phyloP scores from a whole-genome alignment of 37 sponge, comb jelly and placozoan genomes.

The Chondrilla cf. caribensis region DNA sequence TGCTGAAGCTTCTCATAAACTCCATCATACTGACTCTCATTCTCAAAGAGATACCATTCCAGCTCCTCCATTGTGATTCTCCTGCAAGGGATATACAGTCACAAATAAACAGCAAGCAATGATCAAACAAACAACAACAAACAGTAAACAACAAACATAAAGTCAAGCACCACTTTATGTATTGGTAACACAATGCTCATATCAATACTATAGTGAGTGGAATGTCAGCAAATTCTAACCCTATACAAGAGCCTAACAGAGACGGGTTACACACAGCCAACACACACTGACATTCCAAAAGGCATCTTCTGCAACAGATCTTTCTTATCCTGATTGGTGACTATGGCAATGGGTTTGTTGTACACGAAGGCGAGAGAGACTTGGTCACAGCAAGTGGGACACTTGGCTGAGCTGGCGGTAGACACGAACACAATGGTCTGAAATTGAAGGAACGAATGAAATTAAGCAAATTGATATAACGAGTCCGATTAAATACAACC shows the following conservation, averaged over 20 bases:
- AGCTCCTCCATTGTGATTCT: conserved; percentile 62
- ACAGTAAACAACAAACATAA: neutral
- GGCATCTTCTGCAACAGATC: conserved; percentile 36
- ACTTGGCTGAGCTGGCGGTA: conserved; percentile 57
- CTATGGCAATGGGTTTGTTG: conserved; percentile 84
- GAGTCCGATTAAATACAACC: too few relatives aligned
- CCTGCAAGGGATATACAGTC: conserved; percentile 28
- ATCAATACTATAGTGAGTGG: too few relatives aligned
- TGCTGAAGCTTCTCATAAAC: neutral
- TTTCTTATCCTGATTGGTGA: conserved; percentile 16
- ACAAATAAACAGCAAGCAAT: too few relatives aligned
- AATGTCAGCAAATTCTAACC: too few relatives aligned
- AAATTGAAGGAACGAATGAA: too few relatives aligned
- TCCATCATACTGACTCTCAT: conserved; percentile 21
- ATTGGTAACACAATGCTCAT: too few relatives aligned
- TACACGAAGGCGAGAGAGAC: conserved; percentile 92
- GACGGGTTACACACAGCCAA: too few relatives aligned
- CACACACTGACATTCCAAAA: conserved; percentile 81
- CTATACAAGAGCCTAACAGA: too few relatives aligned
- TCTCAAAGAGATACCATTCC: conserved; percentile 51
- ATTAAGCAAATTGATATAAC: too few relatives aligned
- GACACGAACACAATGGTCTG: conserved; percentile 46
- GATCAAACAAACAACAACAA: neutral
- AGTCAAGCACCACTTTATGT: too few relatives aligned
- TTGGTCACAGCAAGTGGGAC: conserved; percentile 66